Evolutionary conservation across 2,113 vertebrate species (phyloP), one percentile per base, ranked within the genome.

Genomic region (Podarcis muralis): DNA sequence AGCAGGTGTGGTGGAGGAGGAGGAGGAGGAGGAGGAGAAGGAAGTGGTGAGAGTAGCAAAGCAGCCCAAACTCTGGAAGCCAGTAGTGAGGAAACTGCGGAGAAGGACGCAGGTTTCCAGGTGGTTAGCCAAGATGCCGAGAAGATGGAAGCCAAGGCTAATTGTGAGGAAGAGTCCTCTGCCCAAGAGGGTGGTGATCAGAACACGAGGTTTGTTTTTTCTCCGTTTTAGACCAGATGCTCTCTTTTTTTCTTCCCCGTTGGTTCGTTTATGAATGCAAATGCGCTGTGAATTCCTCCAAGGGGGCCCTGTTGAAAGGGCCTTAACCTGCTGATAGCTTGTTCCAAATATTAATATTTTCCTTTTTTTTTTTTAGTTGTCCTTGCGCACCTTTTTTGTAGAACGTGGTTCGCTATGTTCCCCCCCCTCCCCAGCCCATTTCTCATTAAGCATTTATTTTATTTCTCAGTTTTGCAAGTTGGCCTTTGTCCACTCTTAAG

Each of bases 131-230:
- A 98, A 95, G 98, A 97, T 96, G 97, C 93, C 95, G 97, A 93
- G 98, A 98, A 98, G 97, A 96, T 96, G 96, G 98, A 98, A 97
- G 97, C 98, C 93, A 97, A 97, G 93, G 92, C 94, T 95, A 94
- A 94, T 94, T 96, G 97, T 88, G 97, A 77, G 87, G 57, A 97
- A 95, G 98, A 98, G 94, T 95, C 98, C 95, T 95, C 98, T 91
- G 59, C 59, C 98, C 98, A 98, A 98, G 98, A 99, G 98, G 98
- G 98, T 95, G 98, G 96, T 98, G 98, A 99, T 99, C 98, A 98
- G 98, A 99, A 98, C 97, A 98, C 97, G 98, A 99, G 99, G 99
- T 99, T 99, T 99, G 99, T 99, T 98, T 98, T 98, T 99, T 99
- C 98, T 99, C 98, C 98, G n/a, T 74, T 74, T 74, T 99, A 98